These are phyloP conservation scores for Chrysotoxum bicinctum DNA, from an alignment of 2,888 invertebrate genomes.

Conservation along the genomic window DNA sequence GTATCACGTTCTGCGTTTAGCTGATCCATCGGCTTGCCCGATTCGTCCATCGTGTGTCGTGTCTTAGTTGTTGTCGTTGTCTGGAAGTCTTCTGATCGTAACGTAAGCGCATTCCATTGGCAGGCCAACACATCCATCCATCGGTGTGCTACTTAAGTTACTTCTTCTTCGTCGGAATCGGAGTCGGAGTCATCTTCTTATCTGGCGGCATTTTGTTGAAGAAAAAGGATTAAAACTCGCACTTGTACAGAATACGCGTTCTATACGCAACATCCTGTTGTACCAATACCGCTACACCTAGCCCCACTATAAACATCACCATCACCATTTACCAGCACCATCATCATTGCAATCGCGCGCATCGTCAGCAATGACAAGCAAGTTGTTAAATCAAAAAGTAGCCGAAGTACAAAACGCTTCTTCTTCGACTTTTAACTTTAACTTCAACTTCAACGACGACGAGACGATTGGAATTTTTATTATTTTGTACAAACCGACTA, in stretches of 20 bases:
- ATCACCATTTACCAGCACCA: background rate
- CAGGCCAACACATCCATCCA: slow-evolving; percentile 46
- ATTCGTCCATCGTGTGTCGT: slow-evolving; percentile 22
- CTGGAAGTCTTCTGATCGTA: slow-evolving; percentile 10
- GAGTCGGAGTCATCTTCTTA: background rate
- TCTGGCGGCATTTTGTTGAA: slow-evolving; percentile 33
- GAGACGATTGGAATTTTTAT: slow-evolving; percentile 65
- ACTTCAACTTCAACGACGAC: background rate
- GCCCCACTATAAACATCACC: slow-evolving; percentile 17
- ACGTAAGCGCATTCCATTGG: slow-evolving; percentile 47
- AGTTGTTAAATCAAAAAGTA: slow-evolving; percentile 74
- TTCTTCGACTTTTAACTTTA: slow-evolving; percentile 15
- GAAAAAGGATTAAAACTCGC: slow-evolving; percentile 65
- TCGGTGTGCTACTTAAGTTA: slow-evolving; percentile 20
- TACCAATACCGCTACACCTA: slow-evolving; percentile 21
- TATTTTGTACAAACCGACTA: slow-evolving; percentile 35
- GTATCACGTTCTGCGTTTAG: slow-evolving; percentile 56
- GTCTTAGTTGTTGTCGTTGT: slow-evolving; percentile 22
- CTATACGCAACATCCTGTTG: slow-evolving; percentile 68
- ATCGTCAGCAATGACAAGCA: slow-evolving; percentile 66
- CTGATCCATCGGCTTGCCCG: slow-evolving; percentile 31
- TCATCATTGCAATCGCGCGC: slow-evolving; percentile 29
- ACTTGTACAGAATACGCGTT: slow-evolving; percentile 48
- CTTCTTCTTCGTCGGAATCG: background rate
- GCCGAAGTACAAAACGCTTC: slow-evolving; percentile 73